These are phyloP conservation scores for Ceratotherium simum DNA, from an alignment of 2,113 vertebrate species.

Conservation along the genomic window DNA sequence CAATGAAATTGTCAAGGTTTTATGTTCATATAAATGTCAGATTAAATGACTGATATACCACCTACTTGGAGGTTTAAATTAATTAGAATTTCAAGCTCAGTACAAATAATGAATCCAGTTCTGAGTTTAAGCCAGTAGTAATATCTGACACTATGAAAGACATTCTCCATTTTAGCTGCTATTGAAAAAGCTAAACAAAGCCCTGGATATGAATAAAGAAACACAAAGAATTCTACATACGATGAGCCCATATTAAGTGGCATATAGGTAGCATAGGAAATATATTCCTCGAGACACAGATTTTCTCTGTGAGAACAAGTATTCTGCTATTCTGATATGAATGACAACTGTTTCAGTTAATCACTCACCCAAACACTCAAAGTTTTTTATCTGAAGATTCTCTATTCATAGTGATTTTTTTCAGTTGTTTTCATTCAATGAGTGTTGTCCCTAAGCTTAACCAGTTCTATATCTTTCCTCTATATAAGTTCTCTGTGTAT, in stretches of 20 bases:
- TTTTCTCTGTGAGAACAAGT: not conserved
- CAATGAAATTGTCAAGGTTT: not conserved
- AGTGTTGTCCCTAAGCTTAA: not conserved
- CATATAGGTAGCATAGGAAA: not conserved
- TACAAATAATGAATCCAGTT: slow-evolving; percentile 2
- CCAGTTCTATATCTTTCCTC: not conserved
- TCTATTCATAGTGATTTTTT: not conserved
- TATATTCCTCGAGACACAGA: not conserved
- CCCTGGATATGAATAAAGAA: not conserved
- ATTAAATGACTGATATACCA: not conserved
- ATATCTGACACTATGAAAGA: not conserved
- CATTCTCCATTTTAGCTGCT: not conserved
- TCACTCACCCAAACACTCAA: not conserved
- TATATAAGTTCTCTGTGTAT: not conserved
- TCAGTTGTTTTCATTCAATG: not conserved
- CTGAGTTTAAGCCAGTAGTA: not conserved
- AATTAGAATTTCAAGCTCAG: slow-evolving; percentile 43
- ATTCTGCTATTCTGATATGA: not conserved
- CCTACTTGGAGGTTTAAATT: not conserved
- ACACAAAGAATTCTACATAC: not conserved
- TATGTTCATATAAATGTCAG: not conserved
- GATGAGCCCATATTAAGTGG: not conserved
- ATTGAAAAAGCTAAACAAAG: not conserved
- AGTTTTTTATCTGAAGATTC: slow-evolving; percentile 2
- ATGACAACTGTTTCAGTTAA: not conserved